These are phyloP conservation scores for Cynoglossus semilaevis DNA, from an alignment of 2,113 vertebrate species.

Conservation along the genomic window DNA sequence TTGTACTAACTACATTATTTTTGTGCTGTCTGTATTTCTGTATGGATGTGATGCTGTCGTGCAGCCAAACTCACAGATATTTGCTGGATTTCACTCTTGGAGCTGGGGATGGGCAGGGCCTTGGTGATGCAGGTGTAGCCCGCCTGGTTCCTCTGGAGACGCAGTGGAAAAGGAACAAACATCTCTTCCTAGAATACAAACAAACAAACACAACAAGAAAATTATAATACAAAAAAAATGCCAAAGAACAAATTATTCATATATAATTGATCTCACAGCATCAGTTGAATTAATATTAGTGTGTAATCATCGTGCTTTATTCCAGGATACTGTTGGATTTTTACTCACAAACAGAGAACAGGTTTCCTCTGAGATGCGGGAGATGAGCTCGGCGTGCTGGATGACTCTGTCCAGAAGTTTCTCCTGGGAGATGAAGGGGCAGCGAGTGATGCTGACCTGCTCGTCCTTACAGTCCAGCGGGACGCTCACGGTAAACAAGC, in stretches of 20 bases:
- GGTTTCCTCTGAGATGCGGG: constrained; percentile 73
- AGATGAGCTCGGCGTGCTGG: constrained; percentile 77
- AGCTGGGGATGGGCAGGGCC: constrained; percentile 66
- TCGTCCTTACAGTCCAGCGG: constrained; percentile 71
- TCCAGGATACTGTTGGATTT: neutral
- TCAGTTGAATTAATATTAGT: neutral
- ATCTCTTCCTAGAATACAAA: constrained; percentile 64
- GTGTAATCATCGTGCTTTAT: neutral
- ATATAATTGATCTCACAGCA: no score
- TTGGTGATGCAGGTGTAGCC: constrained; percentile 66
- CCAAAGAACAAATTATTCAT: no score
- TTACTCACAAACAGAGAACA: constrained; percentile 76
- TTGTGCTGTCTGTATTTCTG: no score
- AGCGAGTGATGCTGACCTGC: constrained; percentile 43
- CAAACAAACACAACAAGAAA: neutral
- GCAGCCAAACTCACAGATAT: constrained; percentile 68
- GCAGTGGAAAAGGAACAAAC: constrained; percentile 67
- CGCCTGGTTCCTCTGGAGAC: constrained; percentile 64
- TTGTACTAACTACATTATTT: no score
- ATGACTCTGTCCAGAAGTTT: constrained; percentile 78
- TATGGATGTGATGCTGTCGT: no score
- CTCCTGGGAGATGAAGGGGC: constrained; percentile 74
- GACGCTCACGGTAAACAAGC: constrained; percentile 32
- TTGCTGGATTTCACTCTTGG: constrained; percentile 76
- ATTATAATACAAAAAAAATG: constrained; percentile 5